Base-by-base conservation (phyloP, 2,797 vertebrate genomes). In the Rhadinocentrus ornatus region DNA sequence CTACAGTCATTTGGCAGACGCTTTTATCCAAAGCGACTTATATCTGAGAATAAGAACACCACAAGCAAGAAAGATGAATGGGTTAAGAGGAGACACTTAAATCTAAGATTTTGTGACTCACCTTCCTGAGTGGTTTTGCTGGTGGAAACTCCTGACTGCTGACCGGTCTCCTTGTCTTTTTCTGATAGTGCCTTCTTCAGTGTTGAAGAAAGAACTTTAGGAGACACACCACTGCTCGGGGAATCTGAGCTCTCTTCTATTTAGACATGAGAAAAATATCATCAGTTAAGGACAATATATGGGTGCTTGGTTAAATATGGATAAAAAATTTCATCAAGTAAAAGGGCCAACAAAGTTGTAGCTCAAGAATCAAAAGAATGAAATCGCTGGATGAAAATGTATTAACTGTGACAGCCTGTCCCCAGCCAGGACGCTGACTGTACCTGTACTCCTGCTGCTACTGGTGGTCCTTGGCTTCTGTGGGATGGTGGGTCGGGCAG, bases 81-180 rank as follows among this genome's bases (percentile, higher is more conserved):
- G 11, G 6, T 7, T 32, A 4, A 1, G 0, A 46, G 12, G 4
- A 67, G 5, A 69, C 6, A 0, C 5, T 41, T 0, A 56, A 31
- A 13, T 0, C 9, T 53, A 34, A 29, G 29, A 68, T n/a, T 35
- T 48, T 27, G n/a, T 8, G 44, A 68, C 94, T 85, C 92, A 98
- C 97, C 96, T 94, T 98, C 97, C 90, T 96, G 96, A 92, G 95
- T 86, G 86, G 91, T 88, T 0, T 93, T 95, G 82, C 91, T 93
- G 66, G 90, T 82, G 61, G 94, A 83, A n/a, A 81, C 83, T 77
- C 80, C 92, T n/a, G 92, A 86, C 80, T 93, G 90, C 11, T 92
- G 92, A 82, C 93, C 93, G 69, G 82, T 87, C 76, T 98, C 96
- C 83, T 93, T 95, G 75, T 96, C 96, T 88, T 96, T 98, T 35